phyloP scores from a whole-genome alignment of 1,140 invertebrate species.

The Drosophila nebulosa region DNA sequence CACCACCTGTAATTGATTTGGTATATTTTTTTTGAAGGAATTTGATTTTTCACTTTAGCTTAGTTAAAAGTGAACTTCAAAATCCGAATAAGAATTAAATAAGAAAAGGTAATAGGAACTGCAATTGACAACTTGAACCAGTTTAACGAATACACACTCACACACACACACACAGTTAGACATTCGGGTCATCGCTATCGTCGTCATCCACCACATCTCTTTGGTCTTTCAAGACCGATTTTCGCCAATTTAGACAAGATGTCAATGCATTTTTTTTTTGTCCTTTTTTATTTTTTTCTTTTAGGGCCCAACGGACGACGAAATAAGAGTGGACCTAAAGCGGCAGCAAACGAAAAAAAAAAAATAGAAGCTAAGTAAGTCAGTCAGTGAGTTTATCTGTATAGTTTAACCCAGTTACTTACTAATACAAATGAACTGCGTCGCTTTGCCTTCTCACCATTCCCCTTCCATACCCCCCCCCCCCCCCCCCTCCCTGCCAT shows the following conservation, averaged over 20 bases:
- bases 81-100: not conserved
- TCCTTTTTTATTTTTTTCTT: not conserved
- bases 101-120: not conserved
- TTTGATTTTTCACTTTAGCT: not conserved
- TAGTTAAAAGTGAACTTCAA: not conserved
- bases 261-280: not conserved
- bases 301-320: not conserved
- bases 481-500: not conserved
- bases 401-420: constrained; percentile 63
- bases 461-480: not conserved
- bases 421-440: constrained; percentile 52
- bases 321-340: not conserved
- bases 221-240: constrained; percentile 2
- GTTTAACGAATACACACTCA: not conserved
- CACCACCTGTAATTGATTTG: constrained; percentile 1
- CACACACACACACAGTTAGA: too few species aligned
- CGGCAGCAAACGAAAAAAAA: not conserved
- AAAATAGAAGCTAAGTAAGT: constrained; percentile 12
- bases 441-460: too few species aligned
- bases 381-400: constrained; percentile 28
- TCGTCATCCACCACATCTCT: constrained; percentile 2
- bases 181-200: constrained; percentile 2
- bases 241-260: constrained; percentile 8
- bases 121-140: not conserved
- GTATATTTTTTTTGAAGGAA: not conserved